Percentiles rank a stretch among this genome's conserved stretches.
phyloP scores from a whole-genome alignment of 2,797 vertebrate species.

The Mormyrops boulengeri region DNA sequence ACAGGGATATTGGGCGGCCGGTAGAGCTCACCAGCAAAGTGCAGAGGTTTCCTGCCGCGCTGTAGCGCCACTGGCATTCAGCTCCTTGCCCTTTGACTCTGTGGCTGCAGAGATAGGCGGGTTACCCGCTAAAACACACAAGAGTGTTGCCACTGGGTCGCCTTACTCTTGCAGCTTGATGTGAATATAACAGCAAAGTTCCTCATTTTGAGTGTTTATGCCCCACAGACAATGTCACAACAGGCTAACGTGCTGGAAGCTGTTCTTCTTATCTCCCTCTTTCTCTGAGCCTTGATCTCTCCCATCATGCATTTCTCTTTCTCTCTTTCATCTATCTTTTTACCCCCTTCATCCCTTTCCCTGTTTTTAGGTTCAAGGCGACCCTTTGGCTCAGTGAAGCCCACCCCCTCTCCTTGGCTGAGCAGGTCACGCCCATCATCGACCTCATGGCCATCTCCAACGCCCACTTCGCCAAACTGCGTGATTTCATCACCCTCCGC shows the following conservation, averaged over 20 bases:
- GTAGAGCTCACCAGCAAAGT: slow-evolving; percentile 90
- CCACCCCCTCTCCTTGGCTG: slow-evolving; percentile 85
- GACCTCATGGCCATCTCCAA: slow-evolving; percentile 98
- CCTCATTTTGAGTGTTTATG: background rate
- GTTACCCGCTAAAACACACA: background rate
- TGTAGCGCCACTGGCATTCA: background rate
- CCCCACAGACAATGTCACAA: background rate
- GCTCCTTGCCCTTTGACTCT: background rate
- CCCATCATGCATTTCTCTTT: background rate
- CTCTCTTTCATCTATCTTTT: background rate
- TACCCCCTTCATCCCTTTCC: background rate
- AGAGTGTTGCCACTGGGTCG: background rate
- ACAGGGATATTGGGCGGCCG: slow-evolving; percentile 85
- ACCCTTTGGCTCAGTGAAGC: slow-evolving; percentile 88
- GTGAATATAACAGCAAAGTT: background rate
- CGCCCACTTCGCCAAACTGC: slow-evolving; percentile 87
- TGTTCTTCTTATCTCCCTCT: background rate
- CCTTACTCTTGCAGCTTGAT: background rate
- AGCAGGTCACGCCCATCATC: slow-evolving; percentile 93
- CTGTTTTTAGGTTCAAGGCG: slow-evolving; percentile 78
- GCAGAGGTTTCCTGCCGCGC: slow-evolving; percentile 64
- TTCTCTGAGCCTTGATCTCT: background rate
- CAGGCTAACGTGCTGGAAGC: no score
- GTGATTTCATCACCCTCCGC: slow-evolving; percentile 89
- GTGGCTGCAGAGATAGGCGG: background rate